Conservation (phyloP, 2,888 invertebrate species). For the Protonemura montana region DNA sequence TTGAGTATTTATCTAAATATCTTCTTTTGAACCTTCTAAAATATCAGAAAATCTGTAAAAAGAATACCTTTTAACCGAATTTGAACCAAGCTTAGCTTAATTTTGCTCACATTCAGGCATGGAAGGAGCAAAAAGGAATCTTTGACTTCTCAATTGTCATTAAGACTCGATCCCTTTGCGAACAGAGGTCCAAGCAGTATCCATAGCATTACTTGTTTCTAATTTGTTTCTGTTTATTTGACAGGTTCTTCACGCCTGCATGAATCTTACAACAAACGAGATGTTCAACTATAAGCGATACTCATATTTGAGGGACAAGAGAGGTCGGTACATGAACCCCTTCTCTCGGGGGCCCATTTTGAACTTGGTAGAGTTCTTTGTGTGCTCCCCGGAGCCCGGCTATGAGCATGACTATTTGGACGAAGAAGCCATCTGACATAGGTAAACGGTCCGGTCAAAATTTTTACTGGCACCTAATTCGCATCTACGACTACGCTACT, state of each 20-base stretch:
- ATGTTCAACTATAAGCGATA: conserved; percentile 94
- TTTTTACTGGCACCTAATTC: conserved; percentile 9
- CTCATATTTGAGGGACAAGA: conserved; percentile 86
- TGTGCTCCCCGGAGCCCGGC: conserved; percentile 81
- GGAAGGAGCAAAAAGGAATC: no score
- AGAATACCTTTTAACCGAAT: no score
- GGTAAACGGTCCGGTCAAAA: conserved; percentile 28
- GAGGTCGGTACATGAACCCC: conserved; percentile 89
- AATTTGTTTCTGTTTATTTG: conserved; percentile 54
- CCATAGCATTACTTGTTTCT: neutral
- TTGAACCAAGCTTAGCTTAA: no score
- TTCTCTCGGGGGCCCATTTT: conserved; percentile 88
- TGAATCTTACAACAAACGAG: conserved; percentile 94
- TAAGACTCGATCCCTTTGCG: no score
- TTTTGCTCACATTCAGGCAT: no score
- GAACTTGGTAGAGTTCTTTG: conserved; percentile 90
- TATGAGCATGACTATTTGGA: conserved; percentile 60
- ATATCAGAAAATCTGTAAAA: no score
- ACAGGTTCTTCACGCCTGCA: conserved; percentile 88
- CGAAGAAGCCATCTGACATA: conserved; percentile 48
- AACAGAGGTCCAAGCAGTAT: no score
- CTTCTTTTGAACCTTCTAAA: no score
- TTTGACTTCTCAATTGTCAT: no score
- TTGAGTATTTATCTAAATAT: no score
- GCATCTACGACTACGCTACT: neutral